Evolutionary conservation across 2,113 vertebrate species (phyloP).

Genomic region (Prietella phreatophila): DNA sequence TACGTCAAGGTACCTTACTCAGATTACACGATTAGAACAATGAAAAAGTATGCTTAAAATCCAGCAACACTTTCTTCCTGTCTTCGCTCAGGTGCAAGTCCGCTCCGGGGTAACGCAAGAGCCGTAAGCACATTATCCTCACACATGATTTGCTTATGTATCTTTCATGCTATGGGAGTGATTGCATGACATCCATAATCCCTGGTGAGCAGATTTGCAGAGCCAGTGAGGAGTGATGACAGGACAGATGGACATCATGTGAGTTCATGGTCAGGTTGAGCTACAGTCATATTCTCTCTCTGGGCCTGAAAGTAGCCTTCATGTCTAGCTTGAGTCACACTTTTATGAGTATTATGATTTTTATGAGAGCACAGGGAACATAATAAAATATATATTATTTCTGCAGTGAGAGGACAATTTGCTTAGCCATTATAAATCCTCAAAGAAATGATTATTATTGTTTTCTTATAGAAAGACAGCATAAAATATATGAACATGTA

Average conservation of each 20-base stretch:
- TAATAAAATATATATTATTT: conserved; percentile 12
- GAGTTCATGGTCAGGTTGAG: conserved; percentile 41
- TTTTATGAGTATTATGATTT: conserved; percentile 9
- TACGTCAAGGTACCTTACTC: conserved; percentile 47
- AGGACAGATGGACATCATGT: conserved; percentile 20
- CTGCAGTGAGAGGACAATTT: background rate
- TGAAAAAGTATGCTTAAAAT: conserved; percentile 43
- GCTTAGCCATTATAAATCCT: background rate
- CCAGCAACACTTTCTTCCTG: conserved; percentile 31
- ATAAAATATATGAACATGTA: background rate
- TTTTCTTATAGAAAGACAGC: background rate
- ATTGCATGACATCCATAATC: conserved; percentile 44
- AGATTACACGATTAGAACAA: conserved; percentile 56
- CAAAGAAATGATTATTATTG: background rate
- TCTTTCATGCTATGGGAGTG: conserved; percentile 40
- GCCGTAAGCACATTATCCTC: conserved; percentile 25
- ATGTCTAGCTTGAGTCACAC: conserved; percentile 7
- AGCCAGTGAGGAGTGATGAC: conserved; percentile 32
- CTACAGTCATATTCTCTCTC: background rate
- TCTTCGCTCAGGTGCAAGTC: conserved; percentile 26
- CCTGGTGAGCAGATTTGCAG: conserved; percentile 23
- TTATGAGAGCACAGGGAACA: background rate
- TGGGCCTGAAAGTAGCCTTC: background rate
- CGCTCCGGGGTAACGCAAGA: conserved; percentile 27
- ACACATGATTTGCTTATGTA: conserved; percentile 19